Base-by-base conservation (phyloP, 2,888 invertebrate species). In the Conus canariensis region DNA sequence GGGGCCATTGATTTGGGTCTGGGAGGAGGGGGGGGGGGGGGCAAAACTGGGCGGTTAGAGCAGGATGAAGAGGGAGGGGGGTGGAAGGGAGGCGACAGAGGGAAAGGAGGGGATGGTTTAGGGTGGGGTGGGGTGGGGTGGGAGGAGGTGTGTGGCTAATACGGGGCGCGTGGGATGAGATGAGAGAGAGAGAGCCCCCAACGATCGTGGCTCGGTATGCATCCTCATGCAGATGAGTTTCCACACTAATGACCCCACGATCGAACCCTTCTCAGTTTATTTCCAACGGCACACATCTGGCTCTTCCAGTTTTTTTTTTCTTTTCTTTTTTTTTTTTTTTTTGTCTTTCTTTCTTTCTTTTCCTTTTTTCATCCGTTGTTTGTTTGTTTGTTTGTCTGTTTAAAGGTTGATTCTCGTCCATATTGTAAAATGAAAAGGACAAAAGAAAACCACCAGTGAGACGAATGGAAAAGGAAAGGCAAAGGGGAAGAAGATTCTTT, bases 161-260 rank as follows among this genome's bases (percentile, higher is more conserved):
- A 22, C 22, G 82, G 30, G 77, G 14, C 70, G 70, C 19, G 19
- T 1, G 12, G 60, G 60, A 12, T 14, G 60, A 30, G 60, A 22
- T 16, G 22, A 70, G 70, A 70, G 70, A 70, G 70, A 7, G 70
- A 19, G 56, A 16, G 56, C 8, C 19, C 22, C 56, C 6, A 77
- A 83, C 60, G 59, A 60, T 59, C 60, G 60, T 12, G 12, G 60
- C 60, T 59, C n/a, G 25, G 60, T 60, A 60, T 85, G 85, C 85
- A 85, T 5, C 60, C n/a, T 59, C 85, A 59, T 85, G 85, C 85
- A 85, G 85, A 85, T 85, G 59, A 85, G 59, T 56, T 60, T 10
- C 60, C 85, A 10, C 56, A 19, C 82, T 82, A 82, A 82, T 82
- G 82, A 82, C 82, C 30, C 19, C 80, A 10, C 77, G 25, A 77